Evolutionary conservation across 2,113 vertebrate species (phyloP).

Genomic region (Microcebus ravelobensis): DNA sequence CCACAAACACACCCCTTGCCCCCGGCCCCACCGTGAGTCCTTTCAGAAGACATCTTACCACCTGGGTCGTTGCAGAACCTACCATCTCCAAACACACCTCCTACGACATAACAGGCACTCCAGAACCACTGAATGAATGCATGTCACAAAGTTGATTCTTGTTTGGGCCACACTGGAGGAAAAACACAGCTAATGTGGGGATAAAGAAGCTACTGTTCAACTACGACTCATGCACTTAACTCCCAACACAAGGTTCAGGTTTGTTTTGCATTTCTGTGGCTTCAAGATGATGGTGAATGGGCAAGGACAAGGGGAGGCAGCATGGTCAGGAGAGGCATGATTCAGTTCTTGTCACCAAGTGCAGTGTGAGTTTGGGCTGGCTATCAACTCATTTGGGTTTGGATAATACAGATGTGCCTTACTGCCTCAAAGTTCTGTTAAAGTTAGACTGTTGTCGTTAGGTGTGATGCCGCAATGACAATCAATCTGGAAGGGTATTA

Average conservation of each 20-base stretch:
- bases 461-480: neutral
- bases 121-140: neutral
- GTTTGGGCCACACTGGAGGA: neutral
- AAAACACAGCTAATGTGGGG: neutral
- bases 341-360: neutral
- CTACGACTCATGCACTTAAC: conserved; percentile 2
- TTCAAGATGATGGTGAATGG: neutral
- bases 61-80: neutral
- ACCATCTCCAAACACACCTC: neutral
- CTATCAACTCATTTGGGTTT: neutral
- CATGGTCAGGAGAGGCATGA: neutral
- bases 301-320: conserved; percentile 27
- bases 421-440: neutral
- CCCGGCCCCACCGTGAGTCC: too few relatives aligned
- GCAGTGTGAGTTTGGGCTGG: neutral
- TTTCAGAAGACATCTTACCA: neutral
- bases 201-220: conserved; percentile 53
- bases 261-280: conserved; percentile 40
- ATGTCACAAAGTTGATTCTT: neutral
- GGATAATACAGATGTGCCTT: neutral
- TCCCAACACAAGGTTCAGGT: conserved; percentile 16
- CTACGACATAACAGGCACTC: neutral
- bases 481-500: neutral
- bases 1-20: too few relatives aligned
- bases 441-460: neutral